Evolutionary conservation across 2,113 vertebrate genomes (phyloP).

Genomic region (Hippolais icterina): DNA sequence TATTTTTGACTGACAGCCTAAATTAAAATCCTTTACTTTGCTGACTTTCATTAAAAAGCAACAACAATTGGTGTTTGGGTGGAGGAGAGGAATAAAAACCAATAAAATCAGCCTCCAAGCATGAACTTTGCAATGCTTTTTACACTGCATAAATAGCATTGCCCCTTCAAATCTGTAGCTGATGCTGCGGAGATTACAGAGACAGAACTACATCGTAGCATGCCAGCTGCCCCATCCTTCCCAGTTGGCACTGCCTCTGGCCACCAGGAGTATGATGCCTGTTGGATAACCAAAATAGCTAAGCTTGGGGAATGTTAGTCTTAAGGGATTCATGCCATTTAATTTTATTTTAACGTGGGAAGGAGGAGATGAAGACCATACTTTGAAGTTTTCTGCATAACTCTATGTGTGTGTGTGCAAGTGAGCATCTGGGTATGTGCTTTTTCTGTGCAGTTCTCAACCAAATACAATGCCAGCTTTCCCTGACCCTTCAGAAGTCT

Average conservation of each 20-base stretch:
- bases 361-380: not conserved
- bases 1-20: conserved; percentile 18
- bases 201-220: accelerated
- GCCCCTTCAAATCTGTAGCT: not conserved
- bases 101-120: not conserved
- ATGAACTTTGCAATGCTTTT: not conserved
- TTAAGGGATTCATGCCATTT: not conserved
- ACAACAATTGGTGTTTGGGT: not conserved
- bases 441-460: not conserved
- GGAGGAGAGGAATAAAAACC: not conserved
- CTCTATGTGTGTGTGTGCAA: accelerated
- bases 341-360: not conserved
- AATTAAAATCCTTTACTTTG: conserved; percentile 21
- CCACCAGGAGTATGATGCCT: not conserved
- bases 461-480: not conserved
- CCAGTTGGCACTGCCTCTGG: not conserved
- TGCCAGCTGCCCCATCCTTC: not conserved
- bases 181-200: not conserved
- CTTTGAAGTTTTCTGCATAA: not conserved
- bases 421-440: not conserved
- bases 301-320: not conserved
- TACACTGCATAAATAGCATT: not conserved
- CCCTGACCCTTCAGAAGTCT: not conserved
- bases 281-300: not conserved
- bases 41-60: conserved; percentile 5